Percentiles rank a stretch among this genome's conserved stretches.
Evolutionary conservation across 2,113 vertebrate species (phyloP).

Genomic region (Siniperca knerii): DNA sequence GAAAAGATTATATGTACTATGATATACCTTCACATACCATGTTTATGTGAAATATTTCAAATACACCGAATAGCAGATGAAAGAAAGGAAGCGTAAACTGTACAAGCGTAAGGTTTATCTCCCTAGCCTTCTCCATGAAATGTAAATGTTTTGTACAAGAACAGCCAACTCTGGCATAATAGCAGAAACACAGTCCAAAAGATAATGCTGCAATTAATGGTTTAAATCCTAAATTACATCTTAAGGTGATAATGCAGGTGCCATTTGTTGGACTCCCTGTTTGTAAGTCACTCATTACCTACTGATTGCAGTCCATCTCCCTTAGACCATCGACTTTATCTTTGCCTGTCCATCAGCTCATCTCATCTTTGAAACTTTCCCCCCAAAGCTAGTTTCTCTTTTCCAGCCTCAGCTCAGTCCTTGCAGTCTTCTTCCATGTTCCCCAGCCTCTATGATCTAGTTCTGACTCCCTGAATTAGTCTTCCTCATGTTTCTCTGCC

Average conservation of each 20-base stretch:
- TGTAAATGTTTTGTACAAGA: background rate
- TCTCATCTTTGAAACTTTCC: background rate
- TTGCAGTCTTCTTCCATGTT: background rate
- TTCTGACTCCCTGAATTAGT: slow-evolving; percentile 2
- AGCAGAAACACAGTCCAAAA: background rate
- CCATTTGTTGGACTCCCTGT: background rate
- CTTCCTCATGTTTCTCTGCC: background rate
- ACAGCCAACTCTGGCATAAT: background rate
- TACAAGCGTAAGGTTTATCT: background rate
- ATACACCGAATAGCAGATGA: background rate
- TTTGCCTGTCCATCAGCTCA: background rate
- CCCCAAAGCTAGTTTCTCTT: no score
- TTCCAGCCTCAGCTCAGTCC: background rate
- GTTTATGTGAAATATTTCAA: background rate
- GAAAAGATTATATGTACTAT: no score
- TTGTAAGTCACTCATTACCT: no score
- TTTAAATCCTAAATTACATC: background rate
- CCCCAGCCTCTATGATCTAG: background rate
- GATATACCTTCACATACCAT: no score
- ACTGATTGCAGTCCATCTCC: no score
- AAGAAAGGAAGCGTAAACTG: background rate
- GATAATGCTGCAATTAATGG: background rate
- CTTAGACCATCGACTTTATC: background rate
- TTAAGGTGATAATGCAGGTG: background rate
- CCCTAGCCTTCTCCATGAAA: background rate